Base-by-base conservation (phyloP, 2,113 vertebrate genomes). In the Lanius ludovicianus region DNA sequence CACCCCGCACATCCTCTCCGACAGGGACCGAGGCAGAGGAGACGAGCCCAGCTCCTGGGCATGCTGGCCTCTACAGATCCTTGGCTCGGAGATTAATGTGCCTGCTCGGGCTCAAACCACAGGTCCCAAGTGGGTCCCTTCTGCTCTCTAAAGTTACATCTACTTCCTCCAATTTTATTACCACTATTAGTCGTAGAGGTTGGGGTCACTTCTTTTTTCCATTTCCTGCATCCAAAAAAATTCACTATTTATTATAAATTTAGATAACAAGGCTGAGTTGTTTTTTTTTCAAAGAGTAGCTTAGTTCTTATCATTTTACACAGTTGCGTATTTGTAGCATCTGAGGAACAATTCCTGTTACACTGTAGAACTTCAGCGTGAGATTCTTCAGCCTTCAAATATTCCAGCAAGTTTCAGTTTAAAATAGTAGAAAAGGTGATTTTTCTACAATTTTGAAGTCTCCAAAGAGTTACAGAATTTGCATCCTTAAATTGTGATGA, bases 1-100 rank as follows among this genome's bases (percentile, higher is more conserved):
- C 16, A 2, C 7, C 8, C 8, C 0, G 21, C 8, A 6, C 10
- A 11, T 21, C 49, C 62, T 12, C 23, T 13, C 30, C 42, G 22
- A 2, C 30, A 44, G 47, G 60, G 12, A 30, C 11, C 7, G 9
- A 3, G 24, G 50, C 5, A 18, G 13, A 30, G 53, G 27, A 70
- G 64, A 6, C 0, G 1, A 84, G 33, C 42, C 23, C 47, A 16
- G 10, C 33, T 39, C 80, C 52, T 1, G 39, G 15, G 15, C 24
- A 53, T 1, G 65, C 53, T 16, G 56, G 39, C 39, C 46, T 21
- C 59, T 8, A 15, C 37, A 35, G 15, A 80, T 24, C 62, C 25
- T 42, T 28, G 70, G 23, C 57, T 27, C 19, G 3, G 35, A 52
- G 47, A 55, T 75, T 44, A 37, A 53, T 37, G 73, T 2, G 16